phyloP scores from a whole-genome alignment of 2,888 invertebrate genomes.

The Zootermopsis nevadensis region DNA sequence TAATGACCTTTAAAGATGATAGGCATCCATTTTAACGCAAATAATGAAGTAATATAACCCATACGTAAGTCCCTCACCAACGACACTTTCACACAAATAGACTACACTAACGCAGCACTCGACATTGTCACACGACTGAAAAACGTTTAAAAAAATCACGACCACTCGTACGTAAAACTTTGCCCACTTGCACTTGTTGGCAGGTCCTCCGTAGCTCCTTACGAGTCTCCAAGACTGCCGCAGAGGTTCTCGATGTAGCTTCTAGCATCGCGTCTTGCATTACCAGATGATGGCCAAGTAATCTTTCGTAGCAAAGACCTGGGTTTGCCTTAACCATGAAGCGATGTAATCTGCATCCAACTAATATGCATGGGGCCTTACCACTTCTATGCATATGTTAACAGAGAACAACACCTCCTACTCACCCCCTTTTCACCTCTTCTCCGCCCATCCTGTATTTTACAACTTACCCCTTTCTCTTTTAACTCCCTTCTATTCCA shows the following conservation, averaged over 20 bases:
- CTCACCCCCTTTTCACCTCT: constrained; percentile 15
- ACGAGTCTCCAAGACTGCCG: neutral
- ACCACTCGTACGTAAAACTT: no score
- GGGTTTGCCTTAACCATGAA: neutral
- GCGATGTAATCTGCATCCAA: neutral
- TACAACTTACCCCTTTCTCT: constrained; percentile 32
- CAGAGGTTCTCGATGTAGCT: neutral
- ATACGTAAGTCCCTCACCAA: neutral
- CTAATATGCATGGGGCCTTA: constrained; percentile 19
- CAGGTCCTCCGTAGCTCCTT: neutral
- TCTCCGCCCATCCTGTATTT: constrained; percentile 30
- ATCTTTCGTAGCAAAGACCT: neutral
- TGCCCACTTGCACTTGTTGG: neutral
- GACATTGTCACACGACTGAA: neutral
- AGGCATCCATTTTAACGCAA: neutral
- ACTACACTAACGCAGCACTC: neutral
- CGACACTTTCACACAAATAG: neutral
- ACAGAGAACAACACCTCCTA: constrained; percentile 17
- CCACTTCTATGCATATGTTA: constrained; percentile 25
- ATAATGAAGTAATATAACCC: neutral
- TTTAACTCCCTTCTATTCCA: neutral
- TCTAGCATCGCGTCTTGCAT: neutral
- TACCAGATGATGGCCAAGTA: constrained; percentile 4
- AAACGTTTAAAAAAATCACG: neutral
- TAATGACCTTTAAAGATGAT: neutral